These are phyloP conservation scores for Sebastes diaconus DNA, from an alignment of 2,797 vertebrate species.

Conservation along the genomic window DNA sequence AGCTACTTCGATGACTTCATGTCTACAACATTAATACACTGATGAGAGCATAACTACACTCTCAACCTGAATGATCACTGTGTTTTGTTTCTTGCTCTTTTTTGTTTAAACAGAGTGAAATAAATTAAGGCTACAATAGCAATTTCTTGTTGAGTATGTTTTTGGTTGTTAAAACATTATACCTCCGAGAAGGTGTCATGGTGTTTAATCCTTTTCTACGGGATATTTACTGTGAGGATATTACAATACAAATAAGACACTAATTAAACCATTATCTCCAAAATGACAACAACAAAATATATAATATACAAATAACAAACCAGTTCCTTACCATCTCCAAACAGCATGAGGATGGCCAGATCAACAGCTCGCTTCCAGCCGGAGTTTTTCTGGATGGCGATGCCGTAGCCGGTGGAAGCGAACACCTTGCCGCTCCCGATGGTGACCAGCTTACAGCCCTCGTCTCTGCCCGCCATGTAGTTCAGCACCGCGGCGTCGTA, in stretches of 20 bases:
- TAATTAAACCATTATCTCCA: not conserved
- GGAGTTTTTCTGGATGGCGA: conserved; percentile 98
- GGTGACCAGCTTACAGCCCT: conserved; percentile 98
- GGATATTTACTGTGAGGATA: not conserved
- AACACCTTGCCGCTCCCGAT: conserved; percentile 98
- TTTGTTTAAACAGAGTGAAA: not conserved
- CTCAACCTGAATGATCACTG: not conserved
- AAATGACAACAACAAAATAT: not conserved
- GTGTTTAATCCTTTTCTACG: not conserved
- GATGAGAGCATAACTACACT: not conserved
- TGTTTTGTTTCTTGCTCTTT: not conserved
- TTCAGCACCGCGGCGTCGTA: conserved; percentile 98
- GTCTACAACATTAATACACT: not conserved
- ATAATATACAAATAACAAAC: no score
- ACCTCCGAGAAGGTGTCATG: not conserved
- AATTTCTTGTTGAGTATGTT: no score
- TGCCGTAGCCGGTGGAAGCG: conserved; percentile 97
- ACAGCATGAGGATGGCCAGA: conserved; percentile 94
- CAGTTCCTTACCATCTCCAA: conserved; percentile 89
- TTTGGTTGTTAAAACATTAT: not conserved
- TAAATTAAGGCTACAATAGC: not conserved
- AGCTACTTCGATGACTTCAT: not conserved
- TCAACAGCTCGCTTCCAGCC: conserved; percentile 98
- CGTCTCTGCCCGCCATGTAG: conserved; percentile 99
- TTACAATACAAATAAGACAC: not conserved